Percentiles rank a stretch among this genome's conserved stretches.
These are phyloP conservation scores for Labeo calbasu DNA, from an alignment of 2,797 vertebrate genomes.

Conservation along the genomic window DNA sequence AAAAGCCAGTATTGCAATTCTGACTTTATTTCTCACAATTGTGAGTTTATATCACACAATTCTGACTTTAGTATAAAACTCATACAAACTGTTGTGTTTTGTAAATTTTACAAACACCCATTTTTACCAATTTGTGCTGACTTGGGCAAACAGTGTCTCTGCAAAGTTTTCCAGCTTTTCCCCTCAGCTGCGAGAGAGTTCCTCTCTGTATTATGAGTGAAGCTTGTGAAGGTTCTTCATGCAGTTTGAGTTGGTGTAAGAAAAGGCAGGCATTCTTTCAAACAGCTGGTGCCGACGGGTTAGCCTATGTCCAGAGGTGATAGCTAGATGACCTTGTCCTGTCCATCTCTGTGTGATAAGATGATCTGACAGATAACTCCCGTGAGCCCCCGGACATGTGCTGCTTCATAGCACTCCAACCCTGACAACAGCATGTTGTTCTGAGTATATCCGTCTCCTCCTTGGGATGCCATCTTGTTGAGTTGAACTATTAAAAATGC, in stretches of 20 bases:
- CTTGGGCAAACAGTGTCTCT: not conserved
- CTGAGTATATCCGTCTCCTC: conserved; percentile 13
- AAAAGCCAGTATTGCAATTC: no score
- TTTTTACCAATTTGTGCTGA: not conserved
- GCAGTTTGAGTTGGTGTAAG: not conserved
- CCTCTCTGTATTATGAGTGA: not conserved
- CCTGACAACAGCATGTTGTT: conserved; percentile 32
- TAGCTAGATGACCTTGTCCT: conserved; percentile 57
- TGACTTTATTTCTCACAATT: no score
- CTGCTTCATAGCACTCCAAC: conserved; percentile 44
- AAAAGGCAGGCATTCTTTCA: conserved; percentile 37
- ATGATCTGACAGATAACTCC: conserved; percentile 57
- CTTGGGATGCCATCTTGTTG: conserved; percentile 18
- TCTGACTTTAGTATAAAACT: no score
- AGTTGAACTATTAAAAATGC: conserved; percentile 50
- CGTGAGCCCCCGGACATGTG: conserved; percentile 29
- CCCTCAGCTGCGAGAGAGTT: not conserved
- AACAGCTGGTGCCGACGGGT: conserved; percentile 51
- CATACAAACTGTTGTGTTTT: not conserved
- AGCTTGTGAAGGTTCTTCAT: conserved; percentile 26
- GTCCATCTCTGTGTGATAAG: conserved; percentile 50
- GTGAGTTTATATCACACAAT: not conserved
- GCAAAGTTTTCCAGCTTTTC: not conserved
- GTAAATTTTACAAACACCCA: not conserved
- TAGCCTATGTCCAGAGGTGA: conserved; percentile 47